Conservation (phyloP, 2,888 invertebrate species). For the Ellobium chinense region DNA sequence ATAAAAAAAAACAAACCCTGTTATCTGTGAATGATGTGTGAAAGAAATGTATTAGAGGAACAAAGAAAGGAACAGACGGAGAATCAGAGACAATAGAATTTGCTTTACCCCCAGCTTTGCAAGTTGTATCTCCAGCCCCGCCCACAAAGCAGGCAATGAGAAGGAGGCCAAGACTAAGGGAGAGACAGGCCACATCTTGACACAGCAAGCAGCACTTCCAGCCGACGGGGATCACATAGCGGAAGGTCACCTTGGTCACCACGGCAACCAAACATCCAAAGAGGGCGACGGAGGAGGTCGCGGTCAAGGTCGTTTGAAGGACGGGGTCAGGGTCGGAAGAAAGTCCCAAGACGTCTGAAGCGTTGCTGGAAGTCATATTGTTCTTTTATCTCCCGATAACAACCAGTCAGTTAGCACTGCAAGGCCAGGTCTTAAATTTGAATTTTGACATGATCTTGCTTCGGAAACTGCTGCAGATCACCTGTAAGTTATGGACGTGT, state of each 20-base stretch:
- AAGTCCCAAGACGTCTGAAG: too few relatives aligned
- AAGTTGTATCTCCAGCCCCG: neutral
- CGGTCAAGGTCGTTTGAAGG: slow-evolving; percentile 19
- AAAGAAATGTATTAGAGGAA: neutral
- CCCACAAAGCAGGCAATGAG: slow-evolving; percentile 8
- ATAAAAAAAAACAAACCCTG: too few relatives aligned
- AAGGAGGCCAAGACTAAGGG: slow-evolving; percentile 17
- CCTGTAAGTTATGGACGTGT: too few relatives aligned
- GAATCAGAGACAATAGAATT: neutral
- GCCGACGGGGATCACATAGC: slow-evolving; percentile 61
- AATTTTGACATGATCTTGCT: too few relatives aligned
- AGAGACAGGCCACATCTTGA: slow-evolving; percentile 56
- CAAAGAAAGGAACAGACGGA: neutral
- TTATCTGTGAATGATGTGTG: too few relatives aligned
- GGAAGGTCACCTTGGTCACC: slow-evolving; percentile 6
- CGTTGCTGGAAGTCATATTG: too few relatives aligned
- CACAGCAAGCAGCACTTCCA: slow-evolving; percentile 66
- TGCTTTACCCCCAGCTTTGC: slow-evolving; percentile 33
- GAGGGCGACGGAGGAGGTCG: slow-evolving; percentile 6
- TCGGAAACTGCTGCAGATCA: too few relatives aligned
- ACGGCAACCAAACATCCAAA: slow-evolving; percentile 20
- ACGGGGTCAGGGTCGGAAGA: neutral
- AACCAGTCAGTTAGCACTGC: too few relatives aligned
- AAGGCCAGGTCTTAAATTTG: too few relatives aligned
- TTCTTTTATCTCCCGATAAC: too few relatives aligned